Conservation (phyloP, 2,888 invertebrate species). For the Catocala nupta region DNA sequence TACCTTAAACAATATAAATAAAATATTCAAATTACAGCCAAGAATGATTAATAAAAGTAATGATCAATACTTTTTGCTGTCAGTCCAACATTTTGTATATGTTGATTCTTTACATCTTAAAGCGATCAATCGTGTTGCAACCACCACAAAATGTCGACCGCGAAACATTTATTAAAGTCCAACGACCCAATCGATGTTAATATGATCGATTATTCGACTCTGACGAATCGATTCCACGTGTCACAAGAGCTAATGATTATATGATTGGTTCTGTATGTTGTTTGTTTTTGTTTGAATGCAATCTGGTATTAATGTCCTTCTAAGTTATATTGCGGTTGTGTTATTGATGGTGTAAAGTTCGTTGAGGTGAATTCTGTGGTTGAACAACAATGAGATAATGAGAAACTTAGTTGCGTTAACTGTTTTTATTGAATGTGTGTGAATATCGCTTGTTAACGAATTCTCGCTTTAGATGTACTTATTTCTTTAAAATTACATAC, state of each 20-base stretch:
- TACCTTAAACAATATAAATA: neutral
- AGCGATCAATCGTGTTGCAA: conserved; percentile 47
- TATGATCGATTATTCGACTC: conserved; percentile 70
- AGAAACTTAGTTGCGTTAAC: no score
- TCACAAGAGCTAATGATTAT: conserved; percentile 58
- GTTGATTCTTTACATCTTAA: conserved; percentile 23
- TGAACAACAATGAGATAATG: no score
- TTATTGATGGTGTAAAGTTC: conserved; percentile 10
- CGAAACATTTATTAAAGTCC: conserved; percentile 74
- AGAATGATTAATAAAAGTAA: conserved; percentile 11
- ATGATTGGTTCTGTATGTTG: conserved; percentile 55
- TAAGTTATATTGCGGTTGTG: conserved; percentile 15
- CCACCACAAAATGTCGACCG: conserved; percentile 54
- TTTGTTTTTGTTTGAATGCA: conserved; percentile 53
- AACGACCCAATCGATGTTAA: conserved; percentile 65
- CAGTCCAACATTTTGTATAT: neutral
- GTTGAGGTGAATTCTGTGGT: neutral
- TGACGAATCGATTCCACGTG: conserved; percentile 67
- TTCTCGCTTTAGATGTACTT: no score
- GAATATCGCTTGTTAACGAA: no score
- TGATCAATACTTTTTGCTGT: conserved; percentile 4
- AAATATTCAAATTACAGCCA: neutral
- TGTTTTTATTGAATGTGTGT: no score
- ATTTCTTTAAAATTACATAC: no score
- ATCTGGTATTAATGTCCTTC: conserved; percentile 21